Conservation (phyloP, 2,888 invertebrate species). For the Branchellion lobata region DNA sequence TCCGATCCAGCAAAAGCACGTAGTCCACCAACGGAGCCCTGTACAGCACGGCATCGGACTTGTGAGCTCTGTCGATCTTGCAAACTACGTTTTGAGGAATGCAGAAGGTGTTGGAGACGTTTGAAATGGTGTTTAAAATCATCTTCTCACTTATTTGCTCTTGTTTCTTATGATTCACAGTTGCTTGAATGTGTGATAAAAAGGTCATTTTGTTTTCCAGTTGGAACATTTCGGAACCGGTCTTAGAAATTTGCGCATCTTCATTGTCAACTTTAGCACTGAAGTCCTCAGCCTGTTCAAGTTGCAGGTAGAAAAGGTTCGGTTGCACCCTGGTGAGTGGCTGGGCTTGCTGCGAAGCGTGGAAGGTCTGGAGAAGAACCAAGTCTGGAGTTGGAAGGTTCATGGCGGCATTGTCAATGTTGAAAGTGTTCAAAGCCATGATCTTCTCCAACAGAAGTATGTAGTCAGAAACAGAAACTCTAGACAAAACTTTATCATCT, state of each 20-base stretch:
- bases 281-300: conserved; percentile 14
- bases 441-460: conserved; percentile 30
- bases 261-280: not conserved
- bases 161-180: not conserved
- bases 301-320: conserved; percentile 14
- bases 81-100: not conserved
- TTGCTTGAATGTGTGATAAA: not conserved
- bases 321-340: conserved; percentile 34
- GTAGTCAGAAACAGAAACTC: conserved; percentile 25
- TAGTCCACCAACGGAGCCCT: not conserved
- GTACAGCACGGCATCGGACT: not conserved
- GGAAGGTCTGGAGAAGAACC: conserved; percentile 10
- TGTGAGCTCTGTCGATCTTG: not conserved
- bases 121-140: not conserved
- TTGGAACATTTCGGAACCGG: not conserved
- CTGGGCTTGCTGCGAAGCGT: not conserved
- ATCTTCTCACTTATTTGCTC: not conserved
- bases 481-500: conserved; percentile 34
- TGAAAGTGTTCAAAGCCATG: conserved; percentile 31
- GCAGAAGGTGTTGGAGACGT: not conserved
- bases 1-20: not conserved
- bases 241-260: not conserved
- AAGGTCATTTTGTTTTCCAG: not conserved
- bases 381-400: conserved; percentile 17
- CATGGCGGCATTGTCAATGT: conserved; percentile 20